Evolutionary conservation across 2,113 vertebrate species (phyloP).

Genomic region (Circaetus cinerascens): DNA sequence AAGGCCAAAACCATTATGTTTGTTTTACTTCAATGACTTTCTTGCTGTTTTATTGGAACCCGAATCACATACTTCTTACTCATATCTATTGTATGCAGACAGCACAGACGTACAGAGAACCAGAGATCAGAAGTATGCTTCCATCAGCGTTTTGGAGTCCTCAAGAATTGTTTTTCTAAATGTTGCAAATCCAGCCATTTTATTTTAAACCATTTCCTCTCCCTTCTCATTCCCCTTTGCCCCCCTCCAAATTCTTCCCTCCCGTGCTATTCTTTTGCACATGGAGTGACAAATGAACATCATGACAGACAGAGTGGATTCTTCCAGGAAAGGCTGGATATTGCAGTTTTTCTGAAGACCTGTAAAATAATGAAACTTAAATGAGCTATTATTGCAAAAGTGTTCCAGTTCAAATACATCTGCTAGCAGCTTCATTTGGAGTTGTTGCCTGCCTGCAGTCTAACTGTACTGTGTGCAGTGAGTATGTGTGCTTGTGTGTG

Average conservation of each 20-base stretch:
- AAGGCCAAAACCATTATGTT: not conserved
- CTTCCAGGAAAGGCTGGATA: not conserved
- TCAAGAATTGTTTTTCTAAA: not conserved
- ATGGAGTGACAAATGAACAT: not conserved
- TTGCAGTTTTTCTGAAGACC: not conserved
- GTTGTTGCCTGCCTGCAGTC: not conserved
- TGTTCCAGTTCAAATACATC: not conserved
- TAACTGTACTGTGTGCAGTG: not conserved
- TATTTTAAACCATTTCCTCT: not conserved
- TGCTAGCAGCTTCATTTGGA: constrained; percentile 16
- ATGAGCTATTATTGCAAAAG: not conserved
- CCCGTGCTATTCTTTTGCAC: not conserved
- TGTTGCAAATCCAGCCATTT: not conserved
- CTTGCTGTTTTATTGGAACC: not conserved
- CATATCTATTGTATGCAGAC: not conserved
- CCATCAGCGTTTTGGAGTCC: not conserved
- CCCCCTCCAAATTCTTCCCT: not conserved
- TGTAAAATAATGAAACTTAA: not conserved
- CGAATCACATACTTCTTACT: not conserved
- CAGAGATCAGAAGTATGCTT: not conserved
- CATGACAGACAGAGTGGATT: not conserved
- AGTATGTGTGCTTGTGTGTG: not conserved
- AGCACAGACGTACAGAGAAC: rapidly evolving
- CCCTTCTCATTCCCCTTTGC: not conserved
- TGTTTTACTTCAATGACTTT: not conserved